These are phyloP conservation scores for Phyto melanocephala DNA, from an alignment of 2,888 invertebrate genomes.

Conservation along the genomic window DNA sequence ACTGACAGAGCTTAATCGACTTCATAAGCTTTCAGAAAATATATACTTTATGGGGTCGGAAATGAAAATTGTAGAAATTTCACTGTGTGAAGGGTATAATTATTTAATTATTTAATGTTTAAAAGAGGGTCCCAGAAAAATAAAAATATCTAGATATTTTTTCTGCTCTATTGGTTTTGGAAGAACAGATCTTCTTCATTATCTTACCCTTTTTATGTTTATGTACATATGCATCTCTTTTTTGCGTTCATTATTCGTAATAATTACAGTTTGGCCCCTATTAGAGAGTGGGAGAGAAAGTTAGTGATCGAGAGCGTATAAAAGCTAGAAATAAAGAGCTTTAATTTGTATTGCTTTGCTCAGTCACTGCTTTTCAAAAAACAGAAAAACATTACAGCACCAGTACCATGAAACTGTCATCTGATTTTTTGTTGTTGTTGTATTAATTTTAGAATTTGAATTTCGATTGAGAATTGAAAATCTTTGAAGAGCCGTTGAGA, in stretches of 20 bases:
- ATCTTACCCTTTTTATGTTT: too few species aligned
- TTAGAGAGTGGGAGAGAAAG: not conserved
- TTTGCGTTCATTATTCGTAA: conserved; percentile 50
- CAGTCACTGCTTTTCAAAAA: not conserved
- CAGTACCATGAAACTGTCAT: not conserved
- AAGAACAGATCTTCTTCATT: too few species aligned
- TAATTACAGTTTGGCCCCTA: conserved; percentile 45
- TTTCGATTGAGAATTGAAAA: not conserved
- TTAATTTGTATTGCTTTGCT: not conserved
- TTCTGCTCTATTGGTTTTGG: too few species aligned
- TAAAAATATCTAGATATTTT: too few species aligned
- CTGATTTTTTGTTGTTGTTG: conserved; percentile 31
- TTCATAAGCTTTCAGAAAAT: too few species aligned
- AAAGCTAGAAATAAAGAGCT: not conserved
- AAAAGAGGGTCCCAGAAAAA: not conserved
- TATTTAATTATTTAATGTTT: too few species aligned
- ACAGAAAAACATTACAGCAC: not conserved
- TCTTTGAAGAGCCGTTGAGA: conserved; percentile 6
- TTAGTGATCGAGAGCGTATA: not conserved
- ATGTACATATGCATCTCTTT: not conserved
- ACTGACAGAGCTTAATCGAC: too few species aligned
- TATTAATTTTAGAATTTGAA: conserved; percentile 3
- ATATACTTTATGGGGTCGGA: too few species aligned
- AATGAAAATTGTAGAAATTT: too few species aligned
- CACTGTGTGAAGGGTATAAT: too few species aligned